phyloP scores from a whole-genome alignment of 1,140 invertebrate species.

The Hyposmocoma kahamanoa region DNA sequence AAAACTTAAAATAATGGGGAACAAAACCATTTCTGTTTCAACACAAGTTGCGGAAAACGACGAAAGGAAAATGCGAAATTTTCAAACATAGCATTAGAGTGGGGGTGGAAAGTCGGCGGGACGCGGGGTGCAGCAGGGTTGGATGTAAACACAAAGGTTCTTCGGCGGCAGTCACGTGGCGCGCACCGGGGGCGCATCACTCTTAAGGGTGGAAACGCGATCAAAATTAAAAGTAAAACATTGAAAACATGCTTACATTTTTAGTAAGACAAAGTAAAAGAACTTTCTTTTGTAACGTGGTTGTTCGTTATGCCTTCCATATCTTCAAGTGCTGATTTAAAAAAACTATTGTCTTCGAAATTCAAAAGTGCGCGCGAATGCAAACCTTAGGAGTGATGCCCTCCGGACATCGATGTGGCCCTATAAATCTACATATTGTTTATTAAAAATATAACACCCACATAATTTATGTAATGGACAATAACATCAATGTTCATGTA shows the following conservation, averaged over 20 bases:
- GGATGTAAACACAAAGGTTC: conserved; percentile 66
- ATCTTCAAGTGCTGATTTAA: too few relatives aligned
- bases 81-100: conserved; percentile 10
- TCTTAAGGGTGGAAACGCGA: conserved; percentile 50
- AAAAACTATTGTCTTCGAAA: not conserved
- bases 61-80: not conserved
- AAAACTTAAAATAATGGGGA: too few relatives aligned
- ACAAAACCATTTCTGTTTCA: too few relatives aligned
- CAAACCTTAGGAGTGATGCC: conserved; percentile 58
- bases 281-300: too few relatives aligned
- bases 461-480: conserved; percentile 17
- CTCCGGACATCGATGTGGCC: conserved; percentile 26
- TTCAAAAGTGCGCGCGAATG: too few relatives aligned
- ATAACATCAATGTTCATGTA: conserved; percentile 27
- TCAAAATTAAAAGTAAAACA: too few relatives aligned
- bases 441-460: too few relatives aligned
- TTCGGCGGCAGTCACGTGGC: conserved; percentile 65
- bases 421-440: too few relatives aligned
- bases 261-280: too few relatives aligned
- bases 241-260: too few relatives aligned
- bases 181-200: conserved; percentile 68
- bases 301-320: too few relatives aligned
- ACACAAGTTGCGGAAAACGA: too few relatives aligned
- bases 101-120: conserved; percentile 27
- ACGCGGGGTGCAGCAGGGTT: conserved; percentile 20